Conservation (phyloP, 2,888 invertebrate genomes). For the Netelia melanura region DNA sequence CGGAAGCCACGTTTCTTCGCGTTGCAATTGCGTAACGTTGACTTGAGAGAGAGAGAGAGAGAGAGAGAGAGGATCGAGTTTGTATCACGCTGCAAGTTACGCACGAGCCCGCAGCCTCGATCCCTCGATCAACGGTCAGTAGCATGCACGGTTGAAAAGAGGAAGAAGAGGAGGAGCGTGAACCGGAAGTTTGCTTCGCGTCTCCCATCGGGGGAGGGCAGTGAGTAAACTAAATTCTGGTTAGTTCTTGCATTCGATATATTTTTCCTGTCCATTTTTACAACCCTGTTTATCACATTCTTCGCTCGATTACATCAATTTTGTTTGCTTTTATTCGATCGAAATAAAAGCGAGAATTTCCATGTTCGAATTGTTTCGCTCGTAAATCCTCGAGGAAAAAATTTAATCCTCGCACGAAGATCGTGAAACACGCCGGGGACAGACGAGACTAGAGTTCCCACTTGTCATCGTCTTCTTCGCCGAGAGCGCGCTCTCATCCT, state of each 20-base stretch:
- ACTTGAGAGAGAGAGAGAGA: slow-evolving; percentile 4
- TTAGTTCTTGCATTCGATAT: too few species aligned
- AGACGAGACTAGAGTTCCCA: slow-evolving; percentile 42
- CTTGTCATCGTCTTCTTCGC: slow-evolving; percentile 41
- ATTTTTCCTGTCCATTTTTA: too few species aligned
- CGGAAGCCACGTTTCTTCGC: slow-evolving; percentile 4
- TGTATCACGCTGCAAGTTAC: slow-evolving; percentile 14
- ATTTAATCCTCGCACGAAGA: not conserved
- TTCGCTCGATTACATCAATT: too few species aligned
- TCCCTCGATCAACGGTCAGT: slow-evolving; percentile 34
- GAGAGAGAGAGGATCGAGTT: not conserved
- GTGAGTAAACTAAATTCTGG: too few species aligned
- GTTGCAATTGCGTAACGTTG: not conserved
- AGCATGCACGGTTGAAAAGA: slow-evolving; percentile 20
- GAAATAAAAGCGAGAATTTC: not conserved
- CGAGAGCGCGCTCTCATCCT: slow-evolving; percentile 14
- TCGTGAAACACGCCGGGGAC: not conserved
- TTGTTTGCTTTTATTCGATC: too few species aligned
- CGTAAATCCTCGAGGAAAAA: slow-evolving; percentile 1
- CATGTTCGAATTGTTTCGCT: not conserved
- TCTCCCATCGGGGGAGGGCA: slow-evolving; percentile 55
- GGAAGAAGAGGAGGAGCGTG: slow-evolving; percentile 48
- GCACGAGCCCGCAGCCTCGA: slow-evolving; percentile 14
- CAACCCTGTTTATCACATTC: too few species aligned
- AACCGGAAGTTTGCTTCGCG: slow-evolving; percentile 64